phyloP scores from a whole-genome alignment of 2,113 vertebrate species.

The Polypterus bichir region DNA sequence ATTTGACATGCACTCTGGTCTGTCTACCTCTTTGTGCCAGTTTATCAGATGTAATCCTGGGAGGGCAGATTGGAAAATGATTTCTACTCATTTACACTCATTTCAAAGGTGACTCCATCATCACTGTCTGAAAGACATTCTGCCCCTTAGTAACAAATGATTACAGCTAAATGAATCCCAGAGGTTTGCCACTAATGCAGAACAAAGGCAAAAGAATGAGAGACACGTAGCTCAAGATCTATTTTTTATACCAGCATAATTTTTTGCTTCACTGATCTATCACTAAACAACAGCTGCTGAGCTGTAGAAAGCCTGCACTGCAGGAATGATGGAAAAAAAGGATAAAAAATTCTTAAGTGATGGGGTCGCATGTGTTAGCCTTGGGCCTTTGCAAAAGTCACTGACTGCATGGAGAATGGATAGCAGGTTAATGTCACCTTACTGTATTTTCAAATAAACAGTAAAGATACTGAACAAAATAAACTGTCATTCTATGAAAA shows the following conservation, averaged over 20 bases:
- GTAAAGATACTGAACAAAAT: constrained; percentile 39
- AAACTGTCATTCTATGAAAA: constrained; percentile 35
- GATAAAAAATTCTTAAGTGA: constrained; percentile 38
- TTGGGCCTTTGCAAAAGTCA: constrained; percentile 45
- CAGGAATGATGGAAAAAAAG: constrained; percentile 32
- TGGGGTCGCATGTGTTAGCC: constrained; percentile 51
- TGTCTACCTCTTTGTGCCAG: constrained; percentile 24
- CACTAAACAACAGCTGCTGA: constrained; percentile 76
- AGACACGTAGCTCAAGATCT: constrained; percentile 49
- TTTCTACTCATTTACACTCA: constrained; percentile 55
- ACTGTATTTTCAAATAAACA: constrained; percentile 38
- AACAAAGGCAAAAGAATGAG: constrained; percentile 58
- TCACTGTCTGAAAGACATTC: constrained; percentile 53
- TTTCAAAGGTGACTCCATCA: constrained; percentile 74
- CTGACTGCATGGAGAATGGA: constrained; percentile 36
- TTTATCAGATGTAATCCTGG: constrained; percentile 39
- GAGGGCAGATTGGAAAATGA: constrained; percentile 39
- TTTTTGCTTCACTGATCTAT: constrained; percentile 88
- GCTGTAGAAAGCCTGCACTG: constrained; percentile 40
- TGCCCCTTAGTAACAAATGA: constrained; percentile 63
- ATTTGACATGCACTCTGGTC: constrained; percentile 29
- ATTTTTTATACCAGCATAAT: constrained; percentile 68
- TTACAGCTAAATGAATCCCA: constrained; percentile 71
- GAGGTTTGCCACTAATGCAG: constrained; percentile 47
- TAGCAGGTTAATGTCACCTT: constrained; percentile 41